A percentile compares a stretch with the other conserved stretches of the same genome.
Evolutionary conservation across 1,140 invertebrate species (phyloP).

Genomic region (Drosophila bocqueti): DNA sequence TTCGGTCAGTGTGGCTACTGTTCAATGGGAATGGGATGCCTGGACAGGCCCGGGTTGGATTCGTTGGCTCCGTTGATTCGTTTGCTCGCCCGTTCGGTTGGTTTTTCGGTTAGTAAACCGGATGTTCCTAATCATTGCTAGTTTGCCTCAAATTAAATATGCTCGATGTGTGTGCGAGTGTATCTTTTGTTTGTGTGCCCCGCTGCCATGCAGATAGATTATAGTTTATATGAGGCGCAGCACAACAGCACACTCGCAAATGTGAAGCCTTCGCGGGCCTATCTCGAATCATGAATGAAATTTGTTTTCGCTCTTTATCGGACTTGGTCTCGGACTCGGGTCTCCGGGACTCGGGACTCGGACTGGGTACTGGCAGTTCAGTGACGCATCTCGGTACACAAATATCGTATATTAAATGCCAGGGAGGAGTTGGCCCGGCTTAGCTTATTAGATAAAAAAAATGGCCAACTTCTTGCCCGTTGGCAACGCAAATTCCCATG

Average conservation of each 20-base stretch:
- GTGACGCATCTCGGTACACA: slow-evolving; percentile 40
- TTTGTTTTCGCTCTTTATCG: slow-evolving; percentile 44
- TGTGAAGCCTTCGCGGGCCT: slow-evolving; percentile 33
- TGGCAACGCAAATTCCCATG: slow-evolving; percentile 51
- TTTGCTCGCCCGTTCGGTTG: slow-evolving; percentile 57
- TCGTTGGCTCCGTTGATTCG: slow-evolving; percentile 48
- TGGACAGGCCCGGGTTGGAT: slow-evolving; percentile 30
- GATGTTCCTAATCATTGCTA: slow-evolving; percentile 85
- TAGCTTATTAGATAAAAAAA: slow-evolving; percentile 17
- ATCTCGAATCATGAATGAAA: slow-evolving; percentile 53
- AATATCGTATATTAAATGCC: slow-evolving; percentile 37
- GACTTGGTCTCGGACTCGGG: neutral
- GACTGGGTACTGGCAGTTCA: slow-evolving; percentile 11
- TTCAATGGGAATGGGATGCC: slow-evolving; percentile 64
- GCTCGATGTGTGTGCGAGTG: slow-evolving; percentile 57
- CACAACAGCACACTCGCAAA: slow-evolving; percentile 35
- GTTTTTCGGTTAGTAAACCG: slow-evolving; percentile 85
- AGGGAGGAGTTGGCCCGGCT: slow-evolving; percentile 7
- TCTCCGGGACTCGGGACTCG: neutral
- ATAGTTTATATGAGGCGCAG: slow-evolving; percentile 45
- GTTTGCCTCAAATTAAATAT: slow-evolving; percentile 85
- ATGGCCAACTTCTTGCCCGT: slow-evolving; percentile 27
- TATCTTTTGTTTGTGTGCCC: slow-evolving; percentile 74
- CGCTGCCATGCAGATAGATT: slow-evolving; percentile 42
- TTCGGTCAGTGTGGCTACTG: slow-evolving; percentile 56